Evolutionary conservation across 2,797 vertebrate species (phyloP), one percentile per base, ranked within the genome.

Genomic region (Xenops minutus): DNA sequence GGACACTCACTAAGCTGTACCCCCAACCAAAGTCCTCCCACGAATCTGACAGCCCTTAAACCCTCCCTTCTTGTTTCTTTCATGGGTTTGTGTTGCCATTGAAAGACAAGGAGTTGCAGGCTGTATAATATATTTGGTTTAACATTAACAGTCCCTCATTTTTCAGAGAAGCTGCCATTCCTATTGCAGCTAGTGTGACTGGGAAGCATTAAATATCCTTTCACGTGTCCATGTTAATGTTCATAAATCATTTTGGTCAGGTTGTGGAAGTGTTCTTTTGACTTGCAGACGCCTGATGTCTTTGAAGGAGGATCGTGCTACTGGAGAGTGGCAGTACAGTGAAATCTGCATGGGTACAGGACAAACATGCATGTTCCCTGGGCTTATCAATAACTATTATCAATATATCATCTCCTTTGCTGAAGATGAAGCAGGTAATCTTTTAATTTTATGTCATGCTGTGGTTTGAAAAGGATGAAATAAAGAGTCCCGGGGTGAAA

Each of bases 371-470:
- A 95, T 98, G 44, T 99, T 99, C 91, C 99, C 99, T 11, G 98
- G 98, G 24, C 98, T 99, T 84, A 99, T 99, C 97, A 99, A 99
- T 97, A 99, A 99, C 97, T 99, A 99, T 94, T 98, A 99, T 58
- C 99, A 98, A 6, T 98, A 99, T 79, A 98, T 99, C 90, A 99
- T 99, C 95, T 99, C 99, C 81, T 99, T 99, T 22, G 99, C 98
- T 14, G 99, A 99, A 96, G 99, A 99, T 30, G 99, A 99, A 98
- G 98, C 99, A 58, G 99, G 99, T 99, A 98, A 92, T 86, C 5
- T 43, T 72, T 64, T 43, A 72, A 36, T 23, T 83, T 48, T 26
- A 13, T 58, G 26, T 44, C 14, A 10, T 49, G 49, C 54, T 85
- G 21, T 1, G 2, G 24, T 67, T 67, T 92, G 68, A 77, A 75